phyloP scores from a whole-genome alignment of 2,113 vertebrate species.

The Poicephalus gulielmi region DNA sequence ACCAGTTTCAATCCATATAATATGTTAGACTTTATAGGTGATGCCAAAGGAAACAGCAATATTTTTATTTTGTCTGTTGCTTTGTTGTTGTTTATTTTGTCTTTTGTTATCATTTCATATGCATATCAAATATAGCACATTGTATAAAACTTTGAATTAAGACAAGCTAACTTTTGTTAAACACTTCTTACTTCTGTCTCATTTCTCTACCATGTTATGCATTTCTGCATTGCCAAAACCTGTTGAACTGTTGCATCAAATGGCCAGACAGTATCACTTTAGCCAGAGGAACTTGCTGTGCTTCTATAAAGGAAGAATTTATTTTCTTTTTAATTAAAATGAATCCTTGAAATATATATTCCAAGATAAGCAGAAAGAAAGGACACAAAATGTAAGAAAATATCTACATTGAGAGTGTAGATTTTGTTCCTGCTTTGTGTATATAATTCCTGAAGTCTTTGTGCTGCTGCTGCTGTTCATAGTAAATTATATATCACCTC shows the following conservation, averaged over 20 bases:
- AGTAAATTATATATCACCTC: not conserved
- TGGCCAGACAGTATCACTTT: not conserved
- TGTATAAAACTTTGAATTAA: not conserved
- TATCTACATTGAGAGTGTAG: not conserved
- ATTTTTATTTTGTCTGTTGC: not conserved
- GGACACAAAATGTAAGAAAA: not conserved
- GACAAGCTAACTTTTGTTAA: not conserved
- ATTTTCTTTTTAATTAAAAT: not conserved
- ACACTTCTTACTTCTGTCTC: not conserved
- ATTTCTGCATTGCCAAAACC: not conserved
- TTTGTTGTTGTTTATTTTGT: not conserved
- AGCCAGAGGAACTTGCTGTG: not conserved
- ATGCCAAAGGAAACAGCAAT: not conserved
- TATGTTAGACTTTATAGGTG: not conserved
- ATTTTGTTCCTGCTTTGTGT: not conserved
- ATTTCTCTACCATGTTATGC: not conserved
- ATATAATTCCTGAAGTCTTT: not conserved
- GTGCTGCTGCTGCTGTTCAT: not conserved
- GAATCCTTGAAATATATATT: not conserved
- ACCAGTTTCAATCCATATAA: not conserved
- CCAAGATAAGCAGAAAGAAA: not conserved
- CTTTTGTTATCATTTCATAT: not conserved
- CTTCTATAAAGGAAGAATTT: not conserved
- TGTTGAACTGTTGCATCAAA: not conserved
- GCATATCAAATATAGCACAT: fast-evolving